Base-by-base conservation (phyloP, 2,113 vertebrate species). In the Rhadina sibilatrix region DNA sequence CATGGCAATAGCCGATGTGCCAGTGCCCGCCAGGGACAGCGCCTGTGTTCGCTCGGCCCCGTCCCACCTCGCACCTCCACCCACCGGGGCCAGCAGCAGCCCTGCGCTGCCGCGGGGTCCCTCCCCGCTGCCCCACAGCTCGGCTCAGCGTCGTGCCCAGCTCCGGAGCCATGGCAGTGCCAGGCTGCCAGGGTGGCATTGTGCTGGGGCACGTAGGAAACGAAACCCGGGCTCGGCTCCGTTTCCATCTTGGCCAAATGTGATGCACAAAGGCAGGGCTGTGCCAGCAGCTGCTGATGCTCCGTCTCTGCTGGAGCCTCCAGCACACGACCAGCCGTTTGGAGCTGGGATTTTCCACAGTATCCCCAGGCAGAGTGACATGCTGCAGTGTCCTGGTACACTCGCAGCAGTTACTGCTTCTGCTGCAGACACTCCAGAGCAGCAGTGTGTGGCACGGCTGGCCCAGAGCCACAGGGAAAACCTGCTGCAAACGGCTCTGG, bases 341-440 rank as follows among this genome's bases (percentile, higher is more conserved):
- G 33, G 87, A 94, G 81, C 95, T 95, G 96, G 96, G 96, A 95
- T 96, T 96, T 96, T 96, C 95, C 96, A 97, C 78, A 94, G 63
- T 83, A 79, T 94, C 94, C 96, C 90, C 88, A 85, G 91, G 88
- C 95, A 93, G 16, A 91, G 91, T 50, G 93, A 94, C 96, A 90
- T 28, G 92, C 95, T 96, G 96, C 96, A 96, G 94, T 91, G 93
- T 93, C 95, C 96, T 88, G 96, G 84, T 94, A 84, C 94, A 42
- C 84, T 93, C 11, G 3, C 89, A 77, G 92, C 47, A n/a, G 50
- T 80, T 70, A 57, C 66, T 1, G 10, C 27, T 71, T 11, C 89
- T 93, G 87, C 94, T 94, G 95, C 95, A 96, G 96, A 76, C 27
- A 4, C 90, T 72, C 79, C 57, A 19, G 77, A 57, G 83, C 74